Evolutionary conservation across 2,888 invertebrate genomes (phyloP), one percentile per base, ranked within the genome.

Genomic region (Polyploca ridens): DNA sequence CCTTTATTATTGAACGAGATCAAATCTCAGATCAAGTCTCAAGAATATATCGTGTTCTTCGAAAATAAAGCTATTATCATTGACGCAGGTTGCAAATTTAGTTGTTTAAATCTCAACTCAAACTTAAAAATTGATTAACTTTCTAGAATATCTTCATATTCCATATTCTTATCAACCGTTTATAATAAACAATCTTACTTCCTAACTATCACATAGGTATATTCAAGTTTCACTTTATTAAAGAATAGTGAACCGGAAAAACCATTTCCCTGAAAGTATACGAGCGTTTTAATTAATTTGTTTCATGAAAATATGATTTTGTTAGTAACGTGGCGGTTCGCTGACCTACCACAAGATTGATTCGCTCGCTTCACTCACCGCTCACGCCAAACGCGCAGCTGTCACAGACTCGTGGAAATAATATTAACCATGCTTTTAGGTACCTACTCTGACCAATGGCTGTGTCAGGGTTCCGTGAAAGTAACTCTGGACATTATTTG

Each of bases 261-360:
- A 14, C 49, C 16, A 16, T 49, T 49, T 49, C 16, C 49, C n/a
- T 49, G 16, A 49, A 49, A 16, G 14, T 2, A 16, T 3, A 14
- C 49, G 19, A 54, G 54, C 41, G 2, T 6, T 54, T 19, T 54
- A 54, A 54, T 54, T 54, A 54, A 54, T 54, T 54, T 65, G 68
- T 66, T 69, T 64, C 64, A 69, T 73, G 71, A 72, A 68, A 72
- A 73, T 70, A 70, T 72, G 71, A 75, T 73, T 75, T 75, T 73
- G 70, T 64, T 63, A 64, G 66, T 73, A 70, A 72, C 70, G 65
- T 73, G 74, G 70, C 67, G 68, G 76, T 74, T 69, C 68, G 70
- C 72, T 68, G 74, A 74, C 73, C 66, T 66, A 68, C 61, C 68
- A 71, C 69, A 75, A 77, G 78, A 77, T 78, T 75, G 78, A 78